Conservation (phyloP, 1,140 invertebrate species). For the Dendrolimus kikuchii region DNA sequence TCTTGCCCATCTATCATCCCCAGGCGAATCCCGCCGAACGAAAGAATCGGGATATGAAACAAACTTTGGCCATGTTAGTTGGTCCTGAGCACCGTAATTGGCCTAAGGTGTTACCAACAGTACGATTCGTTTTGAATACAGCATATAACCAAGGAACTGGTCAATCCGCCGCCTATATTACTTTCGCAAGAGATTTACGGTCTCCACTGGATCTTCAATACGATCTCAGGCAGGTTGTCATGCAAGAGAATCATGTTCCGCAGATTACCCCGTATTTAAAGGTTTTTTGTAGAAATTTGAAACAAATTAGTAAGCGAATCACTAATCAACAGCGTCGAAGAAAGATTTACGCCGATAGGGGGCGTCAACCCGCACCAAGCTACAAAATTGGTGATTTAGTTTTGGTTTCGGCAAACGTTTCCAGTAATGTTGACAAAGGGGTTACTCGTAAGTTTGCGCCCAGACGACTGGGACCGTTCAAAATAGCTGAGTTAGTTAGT, state of each 20-base stretch:
- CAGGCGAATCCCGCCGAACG: too few species aligned
- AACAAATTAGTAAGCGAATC: conserved; percentile 7
- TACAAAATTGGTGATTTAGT: too few species aligned
- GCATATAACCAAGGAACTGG: conserved; percentile 4
- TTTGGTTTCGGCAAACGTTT: too few species aligned
- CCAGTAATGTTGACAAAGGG: too few species aligned
- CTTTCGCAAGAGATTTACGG: conserved; percentile 11
- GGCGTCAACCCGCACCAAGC: too few species aligned
- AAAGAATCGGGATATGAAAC: too few species aligned
- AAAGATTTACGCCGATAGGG: too few species aligned
- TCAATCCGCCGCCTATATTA: conserved; percentile 13
- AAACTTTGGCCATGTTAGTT: conserved; percentile 11
- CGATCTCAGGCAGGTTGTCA: conserved; percentile 13
- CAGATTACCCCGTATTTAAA: conserved; percentile 14
- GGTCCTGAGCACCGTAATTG: conserved; percentile 8
- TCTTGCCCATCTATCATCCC: too few species aligned
- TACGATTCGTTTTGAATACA: conserved; percentile 20
- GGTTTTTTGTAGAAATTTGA: conserved; percentile 5
- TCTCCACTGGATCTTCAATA: conserved; percentile 9
- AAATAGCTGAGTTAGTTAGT: too few species aligned
- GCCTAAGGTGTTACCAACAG: conserved; percentile 10
- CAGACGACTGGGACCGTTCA: too few species aligned
- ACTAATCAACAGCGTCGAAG: conserved; percentile 8
- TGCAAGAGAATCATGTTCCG: conserved; percentile 11
- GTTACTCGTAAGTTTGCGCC: too few species aligned